Percentiles rank a stretch among this genome's conserved stretches.
phyloP scores from a whole-genome alignment of 2,113 vertebrate species.

The Cercocebus atys region DNA sequence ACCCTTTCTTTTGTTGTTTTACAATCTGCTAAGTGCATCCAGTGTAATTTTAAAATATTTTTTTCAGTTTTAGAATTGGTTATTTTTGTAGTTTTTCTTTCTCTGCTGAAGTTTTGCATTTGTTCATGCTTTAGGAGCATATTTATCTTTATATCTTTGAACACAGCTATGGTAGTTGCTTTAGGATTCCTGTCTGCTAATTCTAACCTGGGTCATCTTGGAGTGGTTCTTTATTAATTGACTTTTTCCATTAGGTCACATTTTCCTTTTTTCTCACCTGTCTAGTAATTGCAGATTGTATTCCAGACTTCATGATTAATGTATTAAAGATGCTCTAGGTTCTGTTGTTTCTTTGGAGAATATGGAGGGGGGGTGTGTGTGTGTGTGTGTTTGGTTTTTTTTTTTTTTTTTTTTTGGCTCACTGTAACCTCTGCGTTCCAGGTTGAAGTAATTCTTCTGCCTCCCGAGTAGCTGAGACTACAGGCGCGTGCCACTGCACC shows the following conservation, averaged over 20 bases:
- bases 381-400: background rate
- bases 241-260: background rate
- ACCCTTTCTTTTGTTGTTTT: background rate
- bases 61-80: background rate
- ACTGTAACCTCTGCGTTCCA: too few species aligned
- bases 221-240: background rate
- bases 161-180: background rate
- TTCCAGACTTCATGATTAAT: background rate
- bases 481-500: too few species aligned
- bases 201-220: constrained; percentile 1
- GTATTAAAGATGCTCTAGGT: background rate
- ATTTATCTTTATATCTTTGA: constrained; percentile 28
- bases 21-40: background rate
- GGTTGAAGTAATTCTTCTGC: too few species aligned
- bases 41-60: background rate
- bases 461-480: too few species aligned
- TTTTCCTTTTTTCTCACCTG: background rate
- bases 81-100: background rate
- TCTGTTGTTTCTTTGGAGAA: background rate
- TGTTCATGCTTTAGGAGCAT: background rate
- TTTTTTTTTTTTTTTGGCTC: background rate
- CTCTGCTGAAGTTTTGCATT: background rate
- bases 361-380: too few species aligned
- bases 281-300: background rate
- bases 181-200: background rate